These are phyloP conservation scores for Saturnia japonica DNA, from an alignment of 2,888 invertebrate genomes.

Conservation along the genomic window DNA sequence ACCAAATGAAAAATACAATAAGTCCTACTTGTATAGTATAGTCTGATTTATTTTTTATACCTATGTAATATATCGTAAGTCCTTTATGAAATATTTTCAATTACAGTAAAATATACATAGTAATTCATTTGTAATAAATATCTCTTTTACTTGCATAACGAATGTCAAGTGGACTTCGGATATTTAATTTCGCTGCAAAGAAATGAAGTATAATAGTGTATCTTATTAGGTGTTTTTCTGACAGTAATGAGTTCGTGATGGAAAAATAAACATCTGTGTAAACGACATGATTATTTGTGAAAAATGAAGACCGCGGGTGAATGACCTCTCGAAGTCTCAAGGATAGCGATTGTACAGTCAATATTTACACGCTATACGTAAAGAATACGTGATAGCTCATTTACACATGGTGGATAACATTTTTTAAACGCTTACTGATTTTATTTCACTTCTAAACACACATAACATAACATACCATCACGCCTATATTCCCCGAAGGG, in stretches of 20 bases:
- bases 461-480: too few relatives aligned
- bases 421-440: not conserved
- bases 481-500: too few relatives aligned
- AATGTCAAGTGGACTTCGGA: not conserved
- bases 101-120: too few relatives aligned
- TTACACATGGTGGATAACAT: slow-evolving; percentile 21
- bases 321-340: slow-evolving; percentile 45
- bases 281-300: slow-evolving; percentile 42
- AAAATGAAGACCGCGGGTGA: slow-evolving; percentile 39
- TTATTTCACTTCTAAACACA: not conserved
- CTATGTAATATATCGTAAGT: not conserved
- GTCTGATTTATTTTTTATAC: not conserved
- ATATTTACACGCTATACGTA: slow-evolving; percentile 37
- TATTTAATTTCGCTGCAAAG: not conserved
- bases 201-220: not conserved
- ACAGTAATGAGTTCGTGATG: slow-evolving; percentile 7
- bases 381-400: slow-evolving; percentile 34
- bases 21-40: not conserved
- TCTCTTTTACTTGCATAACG: not conserved
- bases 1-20: not conserved
- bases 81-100: not conserved
- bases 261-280: slow-evolving; percentile 46
- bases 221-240: slow-evolving; percentile 9
- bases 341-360: slow-evolving; percentile 39
- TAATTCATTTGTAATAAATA: too few relatives aligned